Base-by-base conservation (phyloP, 2,888 invertebrate species). In the Osmoderma eremita region DNA sequence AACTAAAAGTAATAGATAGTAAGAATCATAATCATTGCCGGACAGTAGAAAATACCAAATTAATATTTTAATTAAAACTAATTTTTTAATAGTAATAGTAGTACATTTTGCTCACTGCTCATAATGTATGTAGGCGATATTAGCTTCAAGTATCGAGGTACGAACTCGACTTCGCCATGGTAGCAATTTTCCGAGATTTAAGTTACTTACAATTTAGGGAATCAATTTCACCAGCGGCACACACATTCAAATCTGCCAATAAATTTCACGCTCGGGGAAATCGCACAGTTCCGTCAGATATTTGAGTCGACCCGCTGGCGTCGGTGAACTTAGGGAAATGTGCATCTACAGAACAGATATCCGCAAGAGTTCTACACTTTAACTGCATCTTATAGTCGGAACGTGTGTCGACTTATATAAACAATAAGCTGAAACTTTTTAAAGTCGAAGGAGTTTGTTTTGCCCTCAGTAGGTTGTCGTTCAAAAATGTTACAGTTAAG, bases 151-250 rank as follows among this genome's bases (percentile, higher is more conserved):
- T 61, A 61, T 61, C 45, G 45, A 48, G 24, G 15, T 61, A 48
- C 18, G 58, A 61, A 61, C 45, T 61, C 45, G 58, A 61, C 58
- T 61, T 30, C 58, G 58, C 45, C 30, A 71, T 74, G 75, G 70
- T 72, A 61, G 48, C 58, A 61, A 61, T 61, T 61, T 61, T 45
- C 17, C 58, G 45, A 74, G 75, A 75, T 75, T 74, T 75, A 73
- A 76, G 75, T 77, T 76, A 76, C 74, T 77, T 76, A 75, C 75
- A 77, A 76, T 77, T 76, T 77, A 75, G 75, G 74, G 75, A 77
- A 77, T 76, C 77, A 76, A 75, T 77, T 77, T 73, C 72, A 71
- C 69, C 73, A 73, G 72, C 69, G 70, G 72, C 74, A 71, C 69
- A 58, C 58, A 72, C 70, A 73, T 70, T 72, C 69, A 71, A 71